Evolutionary conservation across 2,797 vertebrate species (phyloP).

Genomic region (Iguana delicatissima): DNA sequence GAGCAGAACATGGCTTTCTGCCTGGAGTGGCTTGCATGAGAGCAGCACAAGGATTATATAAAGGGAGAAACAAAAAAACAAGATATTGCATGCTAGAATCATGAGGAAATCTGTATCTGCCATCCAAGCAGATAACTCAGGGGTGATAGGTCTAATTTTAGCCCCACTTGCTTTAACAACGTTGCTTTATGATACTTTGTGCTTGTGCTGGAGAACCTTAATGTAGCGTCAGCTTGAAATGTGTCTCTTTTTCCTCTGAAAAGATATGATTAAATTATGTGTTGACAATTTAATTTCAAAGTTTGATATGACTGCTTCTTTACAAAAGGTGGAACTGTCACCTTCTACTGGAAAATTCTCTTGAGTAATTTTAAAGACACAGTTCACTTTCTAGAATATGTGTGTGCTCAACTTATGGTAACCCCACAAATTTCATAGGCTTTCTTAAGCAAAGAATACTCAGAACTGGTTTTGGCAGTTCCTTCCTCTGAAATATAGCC

Average conservation of each 20-base stretch:
- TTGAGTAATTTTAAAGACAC: neutral
- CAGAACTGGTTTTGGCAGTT: too few relatives aligned
- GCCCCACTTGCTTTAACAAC: neutral
- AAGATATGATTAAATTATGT: conserved; percentile 18
- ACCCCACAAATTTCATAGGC: neutral
- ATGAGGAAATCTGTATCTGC: conserved; percentile 35
- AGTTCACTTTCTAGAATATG: neutral
- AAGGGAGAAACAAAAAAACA: conserved; percentile 15
- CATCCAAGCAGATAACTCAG: conserved; percentile 12
- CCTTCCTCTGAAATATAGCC: too few relatives aligned
- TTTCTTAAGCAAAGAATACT: too few relatives aligned
- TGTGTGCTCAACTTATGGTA: neutral
- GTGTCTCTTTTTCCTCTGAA: neutral
- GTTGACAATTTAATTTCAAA: neutral
- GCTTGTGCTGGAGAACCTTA: neutral
- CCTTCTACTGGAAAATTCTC: conserved; percentile 6
- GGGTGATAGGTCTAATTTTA: conserved; percentile 26
- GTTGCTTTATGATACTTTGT: conserved; percentile 1
- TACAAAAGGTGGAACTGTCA: neutral
- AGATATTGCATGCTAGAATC: conserved; percentile 49
- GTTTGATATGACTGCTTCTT: conserved; percentile 5
- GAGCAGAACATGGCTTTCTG: neutral
- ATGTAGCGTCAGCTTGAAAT: neutral
- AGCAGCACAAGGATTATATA: conserved; percentile 31
- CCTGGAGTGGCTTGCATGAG: neutral